phyloP scores from a whole-genome alignment of 2,797 vertebrate species.

The Morelia viridis region DNA sequence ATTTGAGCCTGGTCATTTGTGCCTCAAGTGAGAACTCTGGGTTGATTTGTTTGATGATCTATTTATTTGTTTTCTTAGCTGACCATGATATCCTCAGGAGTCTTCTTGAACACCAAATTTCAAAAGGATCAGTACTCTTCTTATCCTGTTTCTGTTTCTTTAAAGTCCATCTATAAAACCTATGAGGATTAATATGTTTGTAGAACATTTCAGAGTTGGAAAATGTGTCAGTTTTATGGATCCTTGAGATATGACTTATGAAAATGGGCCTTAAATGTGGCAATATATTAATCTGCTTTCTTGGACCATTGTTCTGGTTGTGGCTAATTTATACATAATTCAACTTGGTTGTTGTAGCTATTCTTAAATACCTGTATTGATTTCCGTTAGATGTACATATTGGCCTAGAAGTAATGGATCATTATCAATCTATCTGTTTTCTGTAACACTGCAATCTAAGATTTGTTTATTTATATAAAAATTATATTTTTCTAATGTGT shows the following conservation, averaged over 20 bases:
- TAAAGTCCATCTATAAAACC: background rate
- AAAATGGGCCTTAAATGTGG: background rate
- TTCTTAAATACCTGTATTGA: slow-evolving; percentile 25
- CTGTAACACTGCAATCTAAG: background rate
- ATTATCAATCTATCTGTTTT: too few relatives aligned
- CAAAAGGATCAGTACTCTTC: too few relatives aligned
- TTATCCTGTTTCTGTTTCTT: too few relatives aligned
- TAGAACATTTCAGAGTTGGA: background rate
- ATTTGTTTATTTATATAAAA: background rate
- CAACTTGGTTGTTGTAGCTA: background rate
- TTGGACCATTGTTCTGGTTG: background rate
- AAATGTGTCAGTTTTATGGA: background rate
- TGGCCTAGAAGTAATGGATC: background rate
- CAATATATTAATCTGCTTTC: background rate
- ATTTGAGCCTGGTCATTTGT: too few relatives aligned
- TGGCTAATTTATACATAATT: slow-evolving; percentile 32
- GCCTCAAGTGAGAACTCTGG: too few relatives aligned
- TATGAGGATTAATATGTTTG: background rate
- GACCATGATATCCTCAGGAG: too few relatives aligned
- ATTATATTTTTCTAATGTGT: too few relatives aligned
- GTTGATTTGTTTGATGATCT: too few relatives aligned
- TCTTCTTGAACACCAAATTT: too few relatives aligned
- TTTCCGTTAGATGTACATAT: slow-evolving; percentile 16
- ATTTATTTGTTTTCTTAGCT: too few relatives aligned
- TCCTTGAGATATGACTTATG: background rate